phyloP scores from a whole-genome alignment of 1,140 invertebrate species.

The Lethrus apterus region DNA sequence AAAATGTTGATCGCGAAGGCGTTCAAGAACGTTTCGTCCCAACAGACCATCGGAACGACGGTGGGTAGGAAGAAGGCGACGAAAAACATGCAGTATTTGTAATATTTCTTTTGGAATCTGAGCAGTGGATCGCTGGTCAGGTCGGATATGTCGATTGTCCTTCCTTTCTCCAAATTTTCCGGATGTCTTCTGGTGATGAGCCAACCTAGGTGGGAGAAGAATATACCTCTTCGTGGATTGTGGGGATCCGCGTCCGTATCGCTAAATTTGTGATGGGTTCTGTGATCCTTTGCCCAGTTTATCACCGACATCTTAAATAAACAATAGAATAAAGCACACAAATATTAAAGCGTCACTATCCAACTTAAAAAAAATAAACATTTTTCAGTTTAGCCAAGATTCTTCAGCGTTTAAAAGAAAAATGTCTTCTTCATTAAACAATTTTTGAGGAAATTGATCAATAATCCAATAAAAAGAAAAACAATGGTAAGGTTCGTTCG shows the following conservation, averaged over 20 bases:
- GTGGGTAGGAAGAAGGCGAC: conserved; percentile 65
- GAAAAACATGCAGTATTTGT: conserved; percentile 54
- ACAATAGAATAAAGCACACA: conserved; percentile 29
- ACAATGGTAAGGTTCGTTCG: no score
- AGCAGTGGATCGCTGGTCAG: not conserved
- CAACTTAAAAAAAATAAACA: no score
- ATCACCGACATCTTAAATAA: conserved; percentile 85
- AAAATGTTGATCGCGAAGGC: conserved; percentile 50
- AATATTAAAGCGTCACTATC: no score
- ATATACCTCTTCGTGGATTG: conserved; percentile 88
- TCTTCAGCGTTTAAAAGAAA: no score
- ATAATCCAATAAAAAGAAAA: no score
- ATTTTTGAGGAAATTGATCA: no score
- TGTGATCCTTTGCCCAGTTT: conserved; percentile 87
- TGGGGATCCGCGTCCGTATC: conserved; percentile 93
- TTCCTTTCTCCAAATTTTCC: conserved; percentile 69
- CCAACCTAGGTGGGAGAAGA: conserved; percentile 66
- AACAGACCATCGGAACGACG: conserved; percentile 57
- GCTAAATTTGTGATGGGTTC: conserved; percentile 90
- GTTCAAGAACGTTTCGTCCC: conserved; percentile 53
- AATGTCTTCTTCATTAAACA: no score
- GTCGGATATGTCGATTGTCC: not conserved
- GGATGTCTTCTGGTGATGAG: conserved; percentile 48
- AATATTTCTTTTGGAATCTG: conserved; percentile 41
- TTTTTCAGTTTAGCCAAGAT: no score